A percentile compares a stretch with the other conserved stretches of the same genome.
phyloP scores from a whole-genome alignment of 1,140 invertebrate species.

The Adelges cooleyi region DNA sequence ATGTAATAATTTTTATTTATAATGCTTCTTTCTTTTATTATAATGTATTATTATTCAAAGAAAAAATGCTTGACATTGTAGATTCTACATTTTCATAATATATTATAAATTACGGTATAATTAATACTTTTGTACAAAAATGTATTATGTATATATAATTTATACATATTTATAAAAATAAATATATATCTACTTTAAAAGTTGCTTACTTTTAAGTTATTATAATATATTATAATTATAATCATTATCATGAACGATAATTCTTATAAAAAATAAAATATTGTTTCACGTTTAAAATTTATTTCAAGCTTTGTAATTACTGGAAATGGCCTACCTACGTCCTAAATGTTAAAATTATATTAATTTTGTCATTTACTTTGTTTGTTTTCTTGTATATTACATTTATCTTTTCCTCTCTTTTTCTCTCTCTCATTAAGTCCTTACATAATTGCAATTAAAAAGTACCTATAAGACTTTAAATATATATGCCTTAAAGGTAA shows the following conservation, averaged over 20 bases:
- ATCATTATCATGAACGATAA: constrained; percentile 25
- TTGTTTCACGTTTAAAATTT: constrained; percentile 27
- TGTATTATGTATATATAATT: constrained; percentile 28
- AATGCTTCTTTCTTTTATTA: too few relatives aligned
- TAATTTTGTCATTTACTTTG: too few relatives aligned
- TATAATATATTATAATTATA: constrained; percentile 25
- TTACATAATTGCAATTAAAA: too few relatives aligned
- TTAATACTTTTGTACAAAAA: constrained; percentile 25
- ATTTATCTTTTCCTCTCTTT: too few relatives aligned
- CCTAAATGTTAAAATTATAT: too few relatives aligned
- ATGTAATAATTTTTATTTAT: too few relatives aligned
- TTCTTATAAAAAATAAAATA: constrained; percentile 23
- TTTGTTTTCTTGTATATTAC: too few relatives aligned
- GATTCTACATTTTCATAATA: not conserved
- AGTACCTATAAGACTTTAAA: too few relatives aligned
- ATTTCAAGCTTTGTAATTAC: too few relatives aligned
- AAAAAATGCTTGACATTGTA: constrained; percentile 10
- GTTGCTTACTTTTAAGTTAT: constrained; percentile 27
- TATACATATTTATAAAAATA: constrained; percentile 22
- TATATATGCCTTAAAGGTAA: too few relatives aligned
- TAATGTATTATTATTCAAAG: constrained; percentile 5
- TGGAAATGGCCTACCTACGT: too few relatives aligned
- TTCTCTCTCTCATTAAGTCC: too few relatives aligned
- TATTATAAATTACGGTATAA: constrained; percentile 14
- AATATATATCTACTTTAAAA: constrained; percentile 14